Evolutionary conservation across 2,888 invertebrate species (phyloP), one percentile per base, ranked within the genome.

Genomic region (Drosophila siamana): DNA sequence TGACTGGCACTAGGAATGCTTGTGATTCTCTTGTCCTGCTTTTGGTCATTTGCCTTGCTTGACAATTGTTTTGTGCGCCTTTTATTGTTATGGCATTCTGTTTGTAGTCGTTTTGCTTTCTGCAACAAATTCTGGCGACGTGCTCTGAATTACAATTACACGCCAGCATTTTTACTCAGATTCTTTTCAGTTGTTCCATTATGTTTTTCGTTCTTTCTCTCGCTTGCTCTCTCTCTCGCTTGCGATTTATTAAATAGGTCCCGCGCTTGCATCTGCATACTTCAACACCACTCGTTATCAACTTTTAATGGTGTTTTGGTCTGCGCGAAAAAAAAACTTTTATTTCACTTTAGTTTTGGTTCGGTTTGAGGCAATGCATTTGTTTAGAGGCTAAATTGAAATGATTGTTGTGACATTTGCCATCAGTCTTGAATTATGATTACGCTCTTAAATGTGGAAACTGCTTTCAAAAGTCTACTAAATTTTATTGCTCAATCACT

Each of bases 71-170:
- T 85, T 65, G 83, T 66, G 69, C 55, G 71, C 67, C 86, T 85
- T 85, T 84, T 86, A 78, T 78, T 88, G 74, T 86, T 77, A 77
- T 78, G 67, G 68, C 69, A 72, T 83, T 73, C 69, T 73, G 71
- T 69, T 80, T 74, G 77, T 64, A 63, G 74, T 85, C 80, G 74
- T 83, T 83, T 88, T 82, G 70, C 77, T 70, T 81, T 84, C 67
- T 66, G 83, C 76, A 78, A 80, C 78, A 89, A 89, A 80, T 76
- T 88, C 75, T 47, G 56, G 33, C 69, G 66, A 86, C 88, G 86
- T 86, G 86, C 86, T 75, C 79, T 75, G 86, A 89, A 86, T 89
- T 68, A 73, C 82, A 88, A 88, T 88, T 84, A 69, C 65, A 68
- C 57, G 65, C 46, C 79, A 63, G 47, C 62, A 56, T 59, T 80